These are phyloP conservation scores for Dryadula phaetusa DNA, from an alignment of 2,888 invertebrate species.

Conservation along the genomic window DNA sequence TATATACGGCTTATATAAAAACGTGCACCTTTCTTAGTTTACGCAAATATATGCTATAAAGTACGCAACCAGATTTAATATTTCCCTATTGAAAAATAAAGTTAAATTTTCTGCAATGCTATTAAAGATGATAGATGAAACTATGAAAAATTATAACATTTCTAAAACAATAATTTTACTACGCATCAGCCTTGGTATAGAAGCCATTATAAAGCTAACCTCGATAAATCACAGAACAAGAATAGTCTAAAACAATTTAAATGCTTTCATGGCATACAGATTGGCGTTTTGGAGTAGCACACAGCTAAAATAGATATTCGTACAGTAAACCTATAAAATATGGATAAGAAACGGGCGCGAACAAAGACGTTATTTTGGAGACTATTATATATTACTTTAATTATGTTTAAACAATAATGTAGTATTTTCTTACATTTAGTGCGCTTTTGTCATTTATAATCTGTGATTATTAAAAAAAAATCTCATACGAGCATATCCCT, in stretches of 20 bases:
- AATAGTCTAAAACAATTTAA: constrained; percentile 40
- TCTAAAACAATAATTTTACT: neutral
- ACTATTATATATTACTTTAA: neutral
- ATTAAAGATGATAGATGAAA: neutral
- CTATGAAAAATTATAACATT: neutral
- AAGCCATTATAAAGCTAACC: constrained; percentile 32
- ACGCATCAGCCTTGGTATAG: constrained; percentile 21
- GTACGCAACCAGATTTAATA: too few species aligned
- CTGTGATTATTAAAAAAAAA: too few species aligned
- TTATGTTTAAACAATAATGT: too few species aligned
- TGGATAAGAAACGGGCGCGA: constrained; percentile 48
- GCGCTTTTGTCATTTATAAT: too few species aligned
- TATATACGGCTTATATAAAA: neutral
- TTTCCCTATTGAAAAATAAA: too few species aligned
- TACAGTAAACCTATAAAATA: constrained; percentile 52
- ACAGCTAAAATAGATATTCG: constrained; percentile 51
- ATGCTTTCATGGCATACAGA: constrained; percentile 36
- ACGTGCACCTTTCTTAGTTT: neutral
- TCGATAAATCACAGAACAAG: constrained; percentile 42
- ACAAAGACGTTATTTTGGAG: constrained; percentile 52
- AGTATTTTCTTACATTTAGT: too few species aligned
- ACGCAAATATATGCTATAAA: neutral
- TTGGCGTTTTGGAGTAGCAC: constrained; percentile 39
- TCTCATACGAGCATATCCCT: too few species aligned
- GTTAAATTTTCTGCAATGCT: neutral